Evolutionary conservation across 2,113 vertebrate genomes (phyloP).

Genomic region (Bubo bubo): DNA sequence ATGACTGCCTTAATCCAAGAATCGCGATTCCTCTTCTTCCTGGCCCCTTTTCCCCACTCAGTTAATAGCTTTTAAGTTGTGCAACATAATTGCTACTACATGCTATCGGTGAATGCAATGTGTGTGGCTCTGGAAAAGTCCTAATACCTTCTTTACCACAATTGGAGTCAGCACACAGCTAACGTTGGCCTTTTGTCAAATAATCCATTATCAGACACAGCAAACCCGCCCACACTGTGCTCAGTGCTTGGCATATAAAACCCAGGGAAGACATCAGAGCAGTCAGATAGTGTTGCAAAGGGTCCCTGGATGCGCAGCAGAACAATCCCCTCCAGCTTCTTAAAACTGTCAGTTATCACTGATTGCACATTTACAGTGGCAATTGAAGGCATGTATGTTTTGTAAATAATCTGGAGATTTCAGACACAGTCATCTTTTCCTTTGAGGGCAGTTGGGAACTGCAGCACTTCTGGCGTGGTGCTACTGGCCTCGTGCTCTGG

Average conservation of each 20-base stretch:
- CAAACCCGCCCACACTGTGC: neutral
- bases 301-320: neutral
- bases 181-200: conserved; percentile 37
- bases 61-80: conserved; percentile 14
- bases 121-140: conserved; percentile 40
- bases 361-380: conserved; percentile 11
- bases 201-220: conserved; percentile 34
- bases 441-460: conserved; percentile 14
- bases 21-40: neutral
- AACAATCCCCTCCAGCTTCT: neutral
- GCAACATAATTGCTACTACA: neutral
- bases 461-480: conserved; percentile 29
- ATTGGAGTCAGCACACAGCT: conserved; percentile 9
- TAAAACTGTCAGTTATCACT: conserved; percentile 11
- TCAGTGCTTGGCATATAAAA: neutral
- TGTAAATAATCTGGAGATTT: conserved; percentile 37
- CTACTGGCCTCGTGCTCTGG: conserved; percentile 46
- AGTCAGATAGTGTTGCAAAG: neutral
- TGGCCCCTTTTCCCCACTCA: neutral
- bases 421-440: conserved; percentile 12
- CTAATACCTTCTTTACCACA: conserved; percentile 43
- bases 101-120: conserved; percentile 8
- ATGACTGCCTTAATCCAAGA: neutral
- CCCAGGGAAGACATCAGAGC: neutral
- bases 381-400: conserved; percentile 31